Percentiles rank a stretch among this genome's conserved stretches.
phyloP scores from a whole-genome alignment of 2,888 invertebrate genomes.

The Stictocephala bisonia region DNA sequence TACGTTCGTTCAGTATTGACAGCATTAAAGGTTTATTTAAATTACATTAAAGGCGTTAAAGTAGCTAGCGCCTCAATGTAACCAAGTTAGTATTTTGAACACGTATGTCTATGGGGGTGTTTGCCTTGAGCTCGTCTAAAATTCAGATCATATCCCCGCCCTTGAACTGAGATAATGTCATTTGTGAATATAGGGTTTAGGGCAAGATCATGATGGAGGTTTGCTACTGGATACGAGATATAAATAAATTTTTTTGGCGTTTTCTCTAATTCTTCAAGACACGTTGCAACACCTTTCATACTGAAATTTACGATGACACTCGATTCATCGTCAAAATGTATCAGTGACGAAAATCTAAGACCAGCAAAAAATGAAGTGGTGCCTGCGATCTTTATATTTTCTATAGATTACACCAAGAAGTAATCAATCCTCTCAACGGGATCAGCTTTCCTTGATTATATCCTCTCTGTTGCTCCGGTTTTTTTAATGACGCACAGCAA shows the following conservation, averaged over 20 bases:
- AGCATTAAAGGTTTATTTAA: conserved; percentile 8
- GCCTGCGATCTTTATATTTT: conserved; percentile 47
- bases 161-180: conserved; percentile 26
- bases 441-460: conserved; percentile 22
- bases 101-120: too few species aligned
- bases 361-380: conserved; percentile 43
- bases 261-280: conserved; percentile 25
- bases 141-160: conserved; percentile 8
- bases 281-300: conserved; percentile 28
- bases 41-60: not conserved
- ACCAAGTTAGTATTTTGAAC: too few species aligned
- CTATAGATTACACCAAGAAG: conserved; percentile 17
- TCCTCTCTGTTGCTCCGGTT: conserved; percentile 15
- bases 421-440: conserved; percentile 18
- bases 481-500: too few species aligned
- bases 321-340: conserved; percentile 45
- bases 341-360: conserved; percentile 40
- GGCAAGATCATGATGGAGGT: conserved; percentile 11
- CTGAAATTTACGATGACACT: conserved; percentile 44
- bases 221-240: conserved; percentile 5
- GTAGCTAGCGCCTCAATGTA: too few species aligned
- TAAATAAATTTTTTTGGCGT: conserved; percentile 14
- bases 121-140: conserved; percentile 13
- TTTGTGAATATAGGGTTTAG: conserved; percentile 10
- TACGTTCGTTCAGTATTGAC: too few species aligned